A percentile compares a stretch with the other conserved stretches of the same genome.
These are phyloP conservation scores for Hypsopygia costalis DNA, from an alignment of 2,888 invertebrate species.

Conservation along the genomic window DNA sequence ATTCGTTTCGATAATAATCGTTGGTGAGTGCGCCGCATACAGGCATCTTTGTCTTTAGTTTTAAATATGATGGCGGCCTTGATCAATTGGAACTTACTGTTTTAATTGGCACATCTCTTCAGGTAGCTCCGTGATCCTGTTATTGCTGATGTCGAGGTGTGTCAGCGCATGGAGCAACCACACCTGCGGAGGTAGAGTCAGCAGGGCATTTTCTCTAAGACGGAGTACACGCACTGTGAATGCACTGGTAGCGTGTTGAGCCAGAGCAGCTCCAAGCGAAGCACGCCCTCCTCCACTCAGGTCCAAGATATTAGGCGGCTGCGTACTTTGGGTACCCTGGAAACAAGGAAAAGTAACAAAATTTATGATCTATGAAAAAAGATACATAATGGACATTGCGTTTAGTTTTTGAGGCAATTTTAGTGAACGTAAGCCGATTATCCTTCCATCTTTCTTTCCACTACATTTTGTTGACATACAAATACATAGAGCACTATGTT, in stretches of 20 bases:
- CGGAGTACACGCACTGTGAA: slow-evolving; percentile 60
- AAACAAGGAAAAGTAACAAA: slow-evolving; percentile 23
- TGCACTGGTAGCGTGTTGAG: slow-evolving; percentile 53
- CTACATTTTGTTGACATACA: too few relatives aligned
- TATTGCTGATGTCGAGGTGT: slow-evolving; percentile 85
- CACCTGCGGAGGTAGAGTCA: slow-evolving; percentile 80
- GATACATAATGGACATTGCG: too few relatives aligned
- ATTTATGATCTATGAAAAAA: too few relatives aligned
- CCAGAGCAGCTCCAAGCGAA: slow-evolving; percentile 51
- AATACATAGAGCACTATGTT: too few relatives aligned
- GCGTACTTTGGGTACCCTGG: slow-evolving; percentile 68
- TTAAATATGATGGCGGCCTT: too few relatives aligned
- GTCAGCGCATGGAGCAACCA: slow-evolving; percentile 81
- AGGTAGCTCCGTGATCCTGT: slow-evolving; percentile 83
- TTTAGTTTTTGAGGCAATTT: too few relatives aligned
- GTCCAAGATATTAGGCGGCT: slow-evolving; percentile 68
- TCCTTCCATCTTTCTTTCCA: too few relatives aligned
- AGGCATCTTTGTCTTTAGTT: too few relatives aligned
- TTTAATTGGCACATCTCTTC: slow-evolving; percentile 79
- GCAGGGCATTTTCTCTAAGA: slow-evolving; percentile 77
- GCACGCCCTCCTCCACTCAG: slow-evolving; percentile 60
- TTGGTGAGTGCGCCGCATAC: too few relatives aligned
- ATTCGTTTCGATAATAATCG: too few relatives aligned
- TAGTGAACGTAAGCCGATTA: too few relatives aligned
- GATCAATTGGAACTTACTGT: slow-evolving; percentile 49